Evolutionary conservation across 2,888 invertebrate genomes (phyloP), one percentile per base, ranked within the genome.

Genomic region (Meloe dianella): DNA sequence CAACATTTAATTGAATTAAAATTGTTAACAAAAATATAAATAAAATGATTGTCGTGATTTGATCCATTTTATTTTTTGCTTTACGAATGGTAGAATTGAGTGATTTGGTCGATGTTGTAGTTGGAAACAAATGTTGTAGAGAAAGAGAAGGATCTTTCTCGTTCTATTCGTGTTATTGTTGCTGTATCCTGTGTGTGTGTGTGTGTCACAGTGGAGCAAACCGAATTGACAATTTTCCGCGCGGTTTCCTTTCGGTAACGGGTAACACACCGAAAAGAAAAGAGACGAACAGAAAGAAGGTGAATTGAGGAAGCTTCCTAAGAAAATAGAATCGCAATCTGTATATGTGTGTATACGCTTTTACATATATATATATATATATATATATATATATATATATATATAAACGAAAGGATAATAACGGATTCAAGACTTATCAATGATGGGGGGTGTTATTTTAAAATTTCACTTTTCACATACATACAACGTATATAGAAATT

Each of bases 211-310:
- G 73, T 73, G 78, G 73, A 74, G 78, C 78, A 78, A 77, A 78
- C 78, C 87, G 86, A 89, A 89, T 89, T 89, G 89, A 84, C 88
- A 89, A 89, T 89, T 89, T 89, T 89, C 88, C 89, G 88, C 87
- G 85, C 86, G 87, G 89, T 89, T 89, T 89, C 87, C 86, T 86
- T 85, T 85, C 86, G 86, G 86, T 71, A 72, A 69, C 71, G 68
- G 73, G 69, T 72, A 58, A 32, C 58, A 30, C 32, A 59, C 59
- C 59, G 38, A 59, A 30, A 32, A 29, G 38, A 32, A 59, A 76
- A 74, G 78, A 77, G 78, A 75, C 78, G 78, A 41, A n/a, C n/a
- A 77, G 79, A 79, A 80, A 77, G 79, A 79, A 80, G 80, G 80
- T 81, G 74, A 51, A 51, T 51, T 22, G 51, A 24, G 79, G 76